Evolutionary conservation across 2,888 invertebrate genomes (phyloP).

Genomic region (Idaea aversata): DNA sequence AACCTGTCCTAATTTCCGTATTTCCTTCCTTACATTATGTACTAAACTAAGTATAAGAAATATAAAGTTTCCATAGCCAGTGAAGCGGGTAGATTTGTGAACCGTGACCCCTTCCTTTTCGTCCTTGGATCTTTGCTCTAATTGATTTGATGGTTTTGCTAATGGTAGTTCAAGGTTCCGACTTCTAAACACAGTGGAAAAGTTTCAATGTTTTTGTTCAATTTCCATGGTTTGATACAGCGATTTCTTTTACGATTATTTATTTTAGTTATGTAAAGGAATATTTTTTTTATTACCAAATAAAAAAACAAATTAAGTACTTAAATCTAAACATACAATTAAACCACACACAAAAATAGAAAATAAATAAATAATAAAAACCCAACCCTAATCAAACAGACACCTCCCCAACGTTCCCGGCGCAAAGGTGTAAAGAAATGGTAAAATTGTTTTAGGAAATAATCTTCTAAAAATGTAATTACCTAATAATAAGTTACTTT

Average conservation of each 20-base stretch:
- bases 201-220: not conserved
- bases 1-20: conserved; percentile 9
- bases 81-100: conserved; percentile 26
- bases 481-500: too few relatives aligned
- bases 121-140: conserved; percentile 44
- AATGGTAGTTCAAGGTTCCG: conserved; percentile 18
- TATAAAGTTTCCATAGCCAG: conserved; percentile 12
- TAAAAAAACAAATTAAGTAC: too few relatives aligned
- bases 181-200: not conserved
- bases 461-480: too few relatives aligned
- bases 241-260: not conserved
- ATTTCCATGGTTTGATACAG: not conserved
- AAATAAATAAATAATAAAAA: too few relatives aligned
- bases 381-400: too few relatives aligned
- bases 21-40: conserved; percentile 5
- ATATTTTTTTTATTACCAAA: too few relatives aligned
- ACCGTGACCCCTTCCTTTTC: conserved; percentile 46
- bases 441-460: too few relatives aligned
- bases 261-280: not conserved
- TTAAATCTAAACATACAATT: too few relatives aligned
- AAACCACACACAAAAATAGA: too few relatives aligned
- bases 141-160: conserved; percentile 27
- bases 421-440: too few relatives aligned
- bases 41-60: conserved; percentile 13
- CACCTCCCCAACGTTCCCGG: too few relatives aligned